Conservation (phyloP, 2,113 vertebrate genomes). For the Epinephelus moara region DNA sequence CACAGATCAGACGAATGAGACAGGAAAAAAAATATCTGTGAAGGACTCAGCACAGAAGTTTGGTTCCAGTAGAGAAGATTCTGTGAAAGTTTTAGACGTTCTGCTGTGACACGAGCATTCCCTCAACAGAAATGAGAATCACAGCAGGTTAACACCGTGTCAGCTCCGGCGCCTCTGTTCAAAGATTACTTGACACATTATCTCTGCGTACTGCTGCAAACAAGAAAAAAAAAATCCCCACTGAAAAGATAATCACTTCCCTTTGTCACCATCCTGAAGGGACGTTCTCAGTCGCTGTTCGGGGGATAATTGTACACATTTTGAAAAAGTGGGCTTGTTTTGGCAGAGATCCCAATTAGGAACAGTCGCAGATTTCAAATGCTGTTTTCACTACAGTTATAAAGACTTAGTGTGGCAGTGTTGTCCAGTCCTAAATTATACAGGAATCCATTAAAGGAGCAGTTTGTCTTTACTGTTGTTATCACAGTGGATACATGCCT, state of each 20-base stretch:
- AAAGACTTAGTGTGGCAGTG: neutral
- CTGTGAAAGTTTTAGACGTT: constrained; percentile 29
- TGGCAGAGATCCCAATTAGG: constrained; percentile 16
- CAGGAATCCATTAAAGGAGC: neutral
- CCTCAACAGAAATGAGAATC: constrained; percentile 59
- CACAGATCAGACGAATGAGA: constrained; percentile 28
- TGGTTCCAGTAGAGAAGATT: constrained; percentile 27
- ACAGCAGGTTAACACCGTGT: constrained; percentile 63
- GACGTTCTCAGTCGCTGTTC: neutral
- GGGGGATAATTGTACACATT: constrained; percentile 43
- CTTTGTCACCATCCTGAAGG: constrained; percentile 35
- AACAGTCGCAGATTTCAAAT: constrained; percentile 23
- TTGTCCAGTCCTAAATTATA: constrained; percentile 4
- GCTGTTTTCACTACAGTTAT: neutral
- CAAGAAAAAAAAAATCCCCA: constrained; percentile 3
- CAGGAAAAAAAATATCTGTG: constrained; percentile 29
- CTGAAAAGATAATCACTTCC: constrained; percentile 57
- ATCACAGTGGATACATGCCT: constrained; percentile 1
- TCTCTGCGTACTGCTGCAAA: constrained; percentile 56
- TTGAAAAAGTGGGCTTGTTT: constrained; percentile 12
- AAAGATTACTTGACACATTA: constrained; percentile 62
- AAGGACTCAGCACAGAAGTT: constrained; percentile 26
- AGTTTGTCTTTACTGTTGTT: neutral
- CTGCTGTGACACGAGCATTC: constrained; percentile 27
- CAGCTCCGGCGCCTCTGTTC: constrained; percentile 42